Evolutionary conservation across 2,888 invertebrate species (phyloP), one percentile per base, ranked within the genome.

Genomic region (Venustoraphidia nigricollis): DNA sequence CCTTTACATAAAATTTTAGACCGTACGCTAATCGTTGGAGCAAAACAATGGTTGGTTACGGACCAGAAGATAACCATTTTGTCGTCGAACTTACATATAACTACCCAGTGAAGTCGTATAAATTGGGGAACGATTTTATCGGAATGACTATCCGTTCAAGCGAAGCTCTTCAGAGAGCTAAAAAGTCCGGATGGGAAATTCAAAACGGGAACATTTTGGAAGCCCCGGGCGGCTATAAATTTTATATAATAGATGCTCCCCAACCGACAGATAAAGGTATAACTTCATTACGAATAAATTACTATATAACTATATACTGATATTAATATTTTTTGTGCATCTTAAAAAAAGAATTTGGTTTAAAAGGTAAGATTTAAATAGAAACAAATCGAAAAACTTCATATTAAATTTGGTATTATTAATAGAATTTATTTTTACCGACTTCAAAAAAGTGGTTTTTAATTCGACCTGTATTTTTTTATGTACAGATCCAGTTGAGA

Each of bases 11-110:
- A 34, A 34, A 47, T 67, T 70, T 36, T 62, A 94, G 95, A n/a
- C 95, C 95, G 1, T 97, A 96, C 61, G 91, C 89, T 58, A 94
- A 93, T 59, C 83, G 90, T 56, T 98, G 98, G 98, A 95, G 95
- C 63, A 98, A 98, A 71, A 96, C 97, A 0, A 98, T 98, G 97
- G 78, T 97, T 42, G 98, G 97, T 2, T 98, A 95, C 67, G 97
- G 97, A 0, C 82, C 89, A 1, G 98, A 98, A 69, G 87, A 92
- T 58, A 75, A 78, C 46, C 89, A 97, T 67, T 98, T 97, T 71
- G 97, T 93, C 1, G 75, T 96, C 17, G 97, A 98, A 64, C 72
- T 98, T 41, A 97, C 97, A 10, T 98, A 97, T 66, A 98, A 98
- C 66, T 98, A 98, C 64, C 92, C 92, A 17, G 79, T 97, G 17